These are phyloP conservation scores for Tipula helvola DNA, from an alignment of 2,888 invertebrate genomes.

Conservation along the genomic window DNA sequence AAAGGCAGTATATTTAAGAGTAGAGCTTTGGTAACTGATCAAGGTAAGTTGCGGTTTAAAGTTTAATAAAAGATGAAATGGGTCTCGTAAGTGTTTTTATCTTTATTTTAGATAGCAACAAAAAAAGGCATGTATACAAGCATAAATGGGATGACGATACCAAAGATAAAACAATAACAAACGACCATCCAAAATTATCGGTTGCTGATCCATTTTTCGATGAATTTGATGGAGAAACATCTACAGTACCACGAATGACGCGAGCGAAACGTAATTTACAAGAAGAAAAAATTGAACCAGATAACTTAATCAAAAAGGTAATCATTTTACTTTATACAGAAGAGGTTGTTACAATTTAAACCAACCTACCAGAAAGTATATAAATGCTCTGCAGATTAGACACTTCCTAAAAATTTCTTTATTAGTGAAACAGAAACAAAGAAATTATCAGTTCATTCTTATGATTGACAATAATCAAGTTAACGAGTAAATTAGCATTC, in stretches of 20 bases:
- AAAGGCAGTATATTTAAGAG: constrained; percentile 87
- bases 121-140: constrained; percentile 71
- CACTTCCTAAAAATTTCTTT: no score
- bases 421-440: no score
- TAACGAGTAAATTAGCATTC: no score
- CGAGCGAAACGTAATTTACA: constrained; percentile 20
- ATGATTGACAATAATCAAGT: no score
- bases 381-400: no score
- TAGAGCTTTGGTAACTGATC: constrained; percentile 47
- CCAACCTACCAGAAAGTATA: no score
- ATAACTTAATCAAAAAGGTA: constrained; percentile 22
- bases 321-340: neutral
- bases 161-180: constrained; percentile 30
- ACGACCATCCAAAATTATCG: constrained; percentile 18
- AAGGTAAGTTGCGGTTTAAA: constrained; percentile 19
- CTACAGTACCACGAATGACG: constrained; percentile 17
- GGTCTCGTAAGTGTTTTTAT: neutral
- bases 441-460: no score
- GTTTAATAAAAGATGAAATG: neutral
- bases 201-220: constrained; percentile 25
- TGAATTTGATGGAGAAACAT: constrained; percentile 17
- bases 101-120: constrained; percentile 33
- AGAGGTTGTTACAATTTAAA: no score
- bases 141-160: constrained; percentile 77
- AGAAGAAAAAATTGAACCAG: constrained; percentile 15